phyloP scores from a whole-genome alignment of 37 sponge, comb jelly and placozoan species.

The Mnemiopsis leidyi region DNA sequence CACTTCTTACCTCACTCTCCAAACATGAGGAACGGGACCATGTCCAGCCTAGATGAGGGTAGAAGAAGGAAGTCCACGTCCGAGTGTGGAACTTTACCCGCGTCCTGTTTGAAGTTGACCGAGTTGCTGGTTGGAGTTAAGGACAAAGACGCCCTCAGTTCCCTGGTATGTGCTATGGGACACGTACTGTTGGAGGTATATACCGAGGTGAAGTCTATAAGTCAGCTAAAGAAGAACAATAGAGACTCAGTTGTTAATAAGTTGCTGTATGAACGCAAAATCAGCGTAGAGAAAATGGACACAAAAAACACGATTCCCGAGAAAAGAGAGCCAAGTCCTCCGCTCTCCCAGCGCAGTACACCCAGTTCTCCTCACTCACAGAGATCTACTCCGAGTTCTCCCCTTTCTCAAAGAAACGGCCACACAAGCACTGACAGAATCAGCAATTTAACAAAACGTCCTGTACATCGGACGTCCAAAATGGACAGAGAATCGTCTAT shows the following conservation, averaged over 20 bases:
- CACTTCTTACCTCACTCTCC: too few relatives aligned
- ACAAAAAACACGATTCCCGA: not conserved
- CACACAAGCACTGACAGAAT: not conserved
- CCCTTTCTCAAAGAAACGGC: too few relatives aligned
- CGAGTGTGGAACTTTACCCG: not conserved
- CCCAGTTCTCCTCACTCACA: too few relatives aligned
- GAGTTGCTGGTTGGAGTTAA: not conserved
- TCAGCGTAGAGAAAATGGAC: not conserved
- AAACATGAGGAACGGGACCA: not conserved
- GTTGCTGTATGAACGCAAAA: constrained; percentile 4
- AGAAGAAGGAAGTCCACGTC: not conserved
- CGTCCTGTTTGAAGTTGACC: not conserved
- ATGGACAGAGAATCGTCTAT: not conserved
- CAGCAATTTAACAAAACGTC: not conserved
- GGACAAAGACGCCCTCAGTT: not conserved
- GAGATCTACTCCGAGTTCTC: too few relatives aligned
- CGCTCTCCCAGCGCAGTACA: not conserved
- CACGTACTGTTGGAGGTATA: not conserved
- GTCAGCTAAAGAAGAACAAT: not conserved
- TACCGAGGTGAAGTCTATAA: not conserved
- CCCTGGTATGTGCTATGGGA: not conserved
- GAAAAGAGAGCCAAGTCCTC: not conserved
- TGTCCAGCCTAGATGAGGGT: not conserved
- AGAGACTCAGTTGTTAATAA: constrained; percentile 1
- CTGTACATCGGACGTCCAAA: not conserved